These are phyloP conservation scores for Pristionchus mayeri DNA, from an alignment of 2,888 invertebrate species.

Conservation along the genomic window DNA sequence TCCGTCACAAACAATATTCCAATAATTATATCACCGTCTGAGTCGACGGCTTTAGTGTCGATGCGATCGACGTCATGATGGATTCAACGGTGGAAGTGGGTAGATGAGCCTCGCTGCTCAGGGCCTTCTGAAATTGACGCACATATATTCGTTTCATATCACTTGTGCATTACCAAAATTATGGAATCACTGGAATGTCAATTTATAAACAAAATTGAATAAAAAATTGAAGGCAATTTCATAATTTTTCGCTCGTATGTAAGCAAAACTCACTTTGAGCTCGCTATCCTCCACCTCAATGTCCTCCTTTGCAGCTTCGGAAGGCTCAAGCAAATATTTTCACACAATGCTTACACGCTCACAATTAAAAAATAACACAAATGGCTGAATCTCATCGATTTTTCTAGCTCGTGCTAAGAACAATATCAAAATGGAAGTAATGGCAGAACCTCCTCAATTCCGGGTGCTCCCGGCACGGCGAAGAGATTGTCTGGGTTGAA, in stretches of 20 bases:
- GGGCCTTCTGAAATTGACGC: conserved; percentile 16
- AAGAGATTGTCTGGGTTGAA: conserved; percentile 42
- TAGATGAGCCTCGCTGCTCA: neutral
- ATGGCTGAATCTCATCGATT: too few species aligned
- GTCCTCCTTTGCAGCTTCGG: conserved; percentile 2
- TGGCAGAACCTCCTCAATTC: neutral
- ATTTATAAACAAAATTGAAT: neutral
- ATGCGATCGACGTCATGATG: conserved; percentile 16
- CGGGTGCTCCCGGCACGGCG: neutral
- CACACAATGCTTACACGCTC: too few species aligned
- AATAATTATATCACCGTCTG: neutral
- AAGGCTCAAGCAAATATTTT: too few species aligned
- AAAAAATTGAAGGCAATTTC: neutral
- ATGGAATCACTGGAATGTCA: too few species aligned
- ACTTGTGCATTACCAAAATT: too few species aligned
- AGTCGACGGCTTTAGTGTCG: neutral
- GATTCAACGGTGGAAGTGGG: conserved; percentile 18
- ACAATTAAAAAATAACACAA: too few species aligned
- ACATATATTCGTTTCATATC: too few species aligned
- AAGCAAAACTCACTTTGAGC: neutral
- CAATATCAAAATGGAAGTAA: too few species aligned
- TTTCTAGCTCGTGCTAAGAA: too few species aligned
- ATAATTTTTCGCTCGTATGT: too few species aligned
- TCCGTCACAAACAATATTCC: too few species aligned
- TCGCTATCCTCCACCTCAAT: conserved; percentile 24